Conservation (phyloP, 2,113 vertebrate species). For the Alosa alosa region DNA sequence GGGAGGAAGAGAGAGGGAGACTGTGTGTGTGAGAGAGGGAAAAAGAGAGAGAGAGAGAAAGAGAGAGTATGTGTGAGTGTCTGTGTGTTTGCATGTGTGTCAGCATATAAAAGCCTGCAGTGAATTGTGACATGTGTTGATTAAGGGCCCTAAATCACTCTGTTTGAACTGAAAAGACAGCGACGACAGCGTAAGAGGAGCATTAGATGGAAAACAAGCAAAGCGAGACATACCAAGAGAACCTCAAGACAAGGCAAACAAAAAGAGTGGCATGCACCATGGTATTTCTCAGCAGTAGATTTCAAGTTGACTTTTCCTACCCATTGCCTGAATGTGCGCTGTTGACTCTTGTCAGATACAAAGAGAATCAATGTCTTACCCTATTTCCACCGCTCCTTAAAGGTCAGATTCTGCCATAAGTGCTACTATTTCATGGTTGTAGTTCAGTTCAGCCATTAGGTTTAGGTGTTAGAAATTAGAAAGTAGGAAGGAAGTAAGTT, state of each 20-base stretch:
- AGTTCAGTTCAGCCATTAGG: not conserved
- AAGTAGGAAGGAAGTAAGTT: not conserved
- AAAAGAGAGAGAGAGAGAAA: too few species aligned
- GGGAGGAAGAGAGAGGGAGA: not conserved
- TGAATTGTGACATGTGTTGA: not conserved
- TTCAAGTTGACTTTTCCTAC: too few species aligned
- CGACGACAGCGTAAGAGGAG: not conserved
- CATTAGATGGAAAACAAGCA: not conserved
- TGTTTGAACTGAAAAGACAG: not conserved
- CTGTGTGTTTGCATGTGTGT: too few species aligned
- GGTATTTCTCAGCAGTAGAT: too few species aligned
- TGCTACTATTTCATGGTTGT: not conserved
- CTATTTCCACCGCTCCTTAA: not conserved
- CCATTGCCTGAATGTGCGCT: not conserved
- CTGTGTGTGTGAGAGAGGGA: too few species aligned
- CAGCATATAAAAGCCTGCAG: not conserved
- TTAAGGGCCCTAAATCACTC: not conserved
- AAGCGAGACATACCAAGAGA: not conserved
- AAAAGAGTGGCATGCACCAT: not conserved
- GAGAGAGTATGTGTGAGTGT: too few species aligned
- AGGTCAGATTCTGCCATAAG: not conserved
- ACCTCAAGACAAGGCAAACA: not conserved
- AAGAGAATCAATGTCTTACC: not conserved
- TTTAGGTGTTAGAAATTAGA: not conserved
- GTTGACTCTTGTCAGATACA: not conserved